Conservation (phyloP, 2,797 vertebrate genomes). For the Garrulus glandarius region DNA sequence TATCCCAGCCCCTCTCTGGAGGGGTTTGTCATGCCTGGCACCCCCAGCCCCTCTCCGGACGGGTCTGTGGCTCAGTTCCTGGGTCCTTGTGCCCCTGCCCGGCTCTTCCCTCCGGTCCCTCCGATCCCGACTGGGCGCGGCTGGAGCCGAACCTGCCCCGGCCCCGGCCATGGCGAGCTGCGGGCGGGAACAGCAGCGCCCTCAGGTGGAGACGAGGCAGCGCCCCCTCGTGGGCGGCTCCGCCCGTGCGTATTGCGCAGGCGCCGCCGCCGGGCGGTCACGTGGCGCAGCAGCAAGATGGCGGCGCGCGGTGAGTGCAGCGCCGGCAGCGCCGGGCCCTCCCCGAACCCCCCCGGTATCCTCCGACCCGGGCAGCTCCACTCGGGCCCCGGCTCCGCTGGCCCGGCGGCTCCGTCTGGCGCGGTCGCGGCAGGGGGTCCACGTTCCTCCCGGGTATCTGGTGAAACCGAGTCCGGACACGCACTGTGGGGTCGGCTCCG, state of each 20-base stretch:
- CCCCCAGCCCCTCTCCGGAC: neutral
- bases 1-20: no score
- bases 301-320: neutral
- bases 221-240: neutral
- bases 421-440: rapidly evolving
- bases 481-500: neutral
- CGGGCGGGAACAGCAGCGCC: neutral
- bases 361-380: neutral
- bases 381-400: neutral
- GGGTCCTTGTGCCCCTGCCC: neutral
- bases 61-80: neutral
- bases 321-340: rapidly evolving
- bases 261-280: neutral
- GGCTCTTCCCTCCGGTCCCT: neutral
- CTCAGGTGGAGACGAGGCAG: neutral
- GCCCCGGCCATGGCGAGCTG: neutral
- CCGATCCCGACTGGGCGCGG: neutral
- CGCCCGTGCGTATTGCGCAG: neutral
- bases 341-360: rapidly evolving
- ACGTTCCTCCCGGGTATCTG: rapidly evolving
- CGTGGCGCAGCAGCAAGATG: neutral
- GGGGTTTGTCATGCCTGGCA: neutral
- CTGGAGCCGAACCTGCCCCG: neutral
- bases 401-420: no score
- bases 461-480: no score